phyloP scores from a whole-genome alignment of 1,140 invertebrate species.

The Aphelinus atriplicis region DNA sequence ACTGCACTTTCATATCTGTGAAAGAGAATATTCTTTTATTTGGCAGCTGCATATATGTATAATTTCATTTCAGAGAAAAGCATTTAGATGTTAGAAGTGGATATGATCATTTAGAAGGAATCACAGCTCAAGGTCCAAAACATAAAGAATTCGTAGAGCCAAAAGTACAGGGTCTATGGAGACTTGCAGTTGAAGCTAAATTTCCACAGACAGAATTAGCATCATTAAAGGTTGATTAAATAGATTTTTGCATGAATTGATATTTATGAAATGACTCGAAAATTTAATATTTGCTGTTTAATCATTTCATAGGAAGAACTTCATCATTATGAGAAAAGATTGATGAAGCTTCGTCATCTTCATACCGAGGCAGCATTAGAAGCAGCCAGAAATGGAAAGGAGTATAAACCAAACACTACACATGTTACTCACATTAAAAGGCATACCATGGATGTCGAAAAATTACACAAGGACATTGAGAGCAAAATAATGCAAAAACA shows the following conservation, averaged over 20 bases:
- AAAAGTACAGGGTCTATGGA: conserved; percentile 89
- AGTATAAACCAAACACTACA: conserved; percentile 53
- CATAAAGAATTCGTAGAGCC: conserved; percentile 89
- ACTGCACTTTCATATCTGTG: background rate
- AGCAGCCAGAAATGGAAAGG: conserved; percentile 53
- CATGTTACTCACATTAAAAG: conserved; percentile 80
- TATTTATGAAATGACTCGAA: conserved; percentile 10
- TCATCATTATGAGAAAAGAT: conserved; percentile 85
- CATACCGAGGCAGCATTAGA: conserved; percentile 75
- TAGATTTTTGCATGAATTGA: conserved; percentile 3
- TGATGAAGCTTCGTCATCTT: conserved; percentile 84
- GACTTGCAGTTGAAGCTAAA: conserved; percentile 79
- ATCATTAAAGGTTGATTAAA: conserved; percentile 76
- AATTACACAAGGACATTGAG: conserved; percentile 85
- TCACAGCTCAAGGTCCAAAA: conserved; percentile 78
- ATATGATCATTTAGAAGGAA: conserved; percentile 80
- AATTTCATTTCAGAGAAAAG: conserved; percentile 70
- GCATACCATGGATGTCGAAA: conserved; percentile 84
- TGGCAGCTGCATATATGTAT: background rate
- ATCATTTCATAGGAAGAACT: conserved; percentile 75
- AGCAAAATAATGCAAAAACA: conserved; percentile 80
- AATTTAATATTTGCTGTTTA: conserved; percentile 14
- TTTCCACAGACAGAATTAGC: conserved; percentile 84
- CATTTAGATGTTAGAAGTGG: conserved; percentile 82
- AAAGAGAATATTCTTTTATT: too few species aligned